These are phyloP conservation scores for Esox masquinongy DNA, from an alignment of 2,797 vertebrate genomes.

Conservation along the genomic window DNA sequence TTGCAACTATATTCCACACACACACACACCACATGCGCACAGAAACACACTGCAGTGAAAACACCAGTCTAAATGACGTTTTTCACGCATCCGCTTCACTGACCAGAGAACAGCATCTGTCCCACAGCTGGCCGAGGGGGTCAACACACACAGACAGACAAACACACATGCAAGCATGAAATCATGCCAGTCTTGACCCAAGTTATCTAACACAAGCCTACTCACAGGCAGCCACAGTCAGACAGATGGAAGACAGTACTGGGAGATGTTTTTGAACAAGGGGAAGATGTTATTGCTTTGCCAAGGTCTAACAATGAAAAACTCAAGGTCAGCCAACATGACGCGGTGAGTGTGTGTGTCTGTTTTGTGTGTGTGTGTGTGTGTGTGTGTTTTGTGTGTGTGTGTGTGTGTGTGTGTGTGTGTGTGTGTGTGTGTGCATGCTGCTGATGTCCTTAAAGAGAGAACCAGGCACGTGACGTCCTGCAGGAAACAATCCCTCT, in stretches of 20 bases:
- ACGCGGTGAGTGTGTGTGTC: neutral
- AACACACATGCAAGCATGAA: neutral
- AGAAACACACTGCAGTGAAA: slow-evolving; percentile 15
- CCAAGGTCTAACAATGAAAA: slow-evolving; percentile 1
- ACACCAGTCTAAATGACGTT: slow-evolving; percentile 5
- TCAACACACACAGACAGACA: slow-evolving; percentile 9
- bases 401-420: neutral
- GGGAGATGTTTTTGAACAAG: neutral
- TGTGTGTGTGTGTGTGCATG: neutral
- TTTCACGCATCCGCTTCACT: slow-evolving; percentile 1
- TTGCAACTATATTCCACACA: slow-evolving; percentile 20
- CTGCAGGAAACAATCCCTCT: slow-evolving; percentile 3
- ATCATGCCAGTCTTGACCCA: neutral
- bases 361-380: neutral
- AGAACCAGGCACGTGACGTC: neutral
- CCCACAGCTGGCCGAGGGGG: neutral
- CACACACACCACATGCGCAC: no score
- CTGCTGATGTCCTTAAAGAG: neutral
- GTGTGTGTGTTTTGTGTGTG: neutral
- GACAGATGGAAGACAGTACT: slow-evolving; percentile 32
- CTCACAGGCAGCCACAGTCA: neutral
- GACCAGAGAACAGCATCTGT: slow-evolving; percentile 16
- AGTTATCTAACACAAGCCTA: neutral
- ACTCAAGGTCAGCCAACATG: slow-evolving; percentile 4
- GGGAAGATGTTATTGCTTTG: neutral